Evolutionary conservation across 1,140 invertebrate species (phyloP).

Genomic region (Lucilia sericata): DNA sequence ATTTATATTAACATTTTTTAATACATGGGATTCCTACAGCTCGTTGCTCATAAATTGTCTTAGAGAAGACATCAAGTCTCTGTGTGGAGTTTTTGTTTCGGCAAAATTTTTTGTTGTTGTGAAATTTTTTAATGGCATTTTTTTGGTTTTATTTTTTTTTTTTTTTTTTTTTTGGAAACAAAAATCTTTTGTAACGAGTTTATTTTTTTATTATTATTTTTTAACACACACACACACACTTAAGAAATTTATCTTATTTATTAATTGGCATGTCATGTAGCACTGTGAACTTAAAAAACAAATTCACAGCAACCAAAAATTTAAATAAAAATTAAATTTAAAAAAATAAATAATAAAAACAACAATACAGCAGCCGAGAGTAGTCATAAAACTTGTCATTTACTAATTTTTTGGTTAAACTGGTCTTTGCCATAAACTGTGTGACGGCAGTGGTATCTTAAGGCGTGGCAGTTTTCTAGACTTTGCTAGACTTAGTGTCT

Average conservation of each 20-base stretch:
- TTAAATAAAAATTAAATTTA: neutral
- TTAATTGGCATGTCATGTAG: constrained; percentile 23
- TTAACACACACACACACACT: neutral
- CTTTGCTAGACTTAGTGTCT: constrained; percentile 14
- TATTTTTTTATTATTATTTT: neutral
- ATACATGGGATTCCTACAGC: no score
- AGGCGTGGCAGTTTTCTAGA: constrained; percentile 35
- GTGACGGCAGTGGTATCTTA: neutral
- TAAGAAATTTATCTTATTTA: constrained; percentile 18
- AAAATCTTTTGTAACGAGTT: neutral
- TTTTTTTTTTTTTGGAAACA: no score
- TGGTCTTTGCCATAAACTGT: neutral
- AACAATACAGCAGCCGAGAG: no score
- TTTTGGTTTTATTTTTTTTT: no score
- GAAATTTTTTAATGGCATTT: neutral
- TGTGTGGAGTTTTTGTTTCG: neutral
- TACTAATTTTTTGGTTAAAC: neutral
- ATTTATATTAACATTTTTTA: no score
- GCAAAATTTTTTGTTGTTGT: neutral
- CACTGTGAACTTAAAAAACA: neutral
- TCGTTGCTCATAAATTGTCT: neutral
- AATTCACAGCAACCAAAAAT: no score
- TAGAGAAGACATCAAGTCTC: neutral
- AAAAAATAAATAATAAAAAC: neutral
- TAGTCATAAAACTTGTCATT: neutral